Evolutionary conservation across 2,888 invertebrate species (phyloP).

Genomic region (Pseudococcus viburni): DNA sequence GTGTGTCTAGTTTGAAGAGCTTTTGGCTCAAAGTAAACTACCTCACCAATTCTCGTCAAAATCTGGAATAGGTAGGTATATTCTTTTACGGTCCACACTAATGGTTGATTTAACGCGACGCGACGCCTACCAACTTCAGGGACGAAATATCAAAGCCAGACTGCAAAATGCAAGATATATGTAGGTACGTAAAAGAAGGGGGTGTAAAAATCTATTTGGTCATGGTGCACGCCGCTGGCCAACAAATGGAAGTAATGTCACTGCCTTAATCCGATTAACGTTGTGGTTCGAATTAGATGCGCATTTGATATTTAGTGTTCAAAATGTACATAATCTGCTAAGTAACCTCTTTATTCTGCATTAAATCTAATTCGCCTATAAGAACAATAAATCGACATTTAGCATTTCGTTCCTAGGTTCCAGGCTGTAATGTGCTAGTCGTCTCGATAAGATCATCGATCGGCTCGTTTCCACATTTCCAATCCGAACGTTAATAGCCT

Average conservation of each 20-base stretch:
- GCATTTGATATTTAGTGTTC: slow-evolving; percentile 46
- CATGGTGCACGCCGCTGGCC: slow-evolving; percentile 9
- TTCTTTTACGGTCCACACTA: too few relatives aligned
- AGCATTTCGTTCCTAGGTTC: background rate
- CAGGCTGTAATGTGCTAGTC: background rate
- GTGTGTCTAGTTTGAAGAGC: too few relatives aligned
- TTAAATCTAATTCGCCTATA: slow-evolving; percentile 56
- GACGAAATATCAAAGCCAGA: background rate
- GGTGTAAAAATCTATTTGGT: slow-evolving; percentile 40
- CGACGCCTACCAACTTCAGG: background rate
- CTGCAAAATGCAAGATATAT: background rate
- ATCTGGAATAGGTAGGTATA: too few relatives aligned
- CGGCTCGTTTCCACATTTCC: background rate
- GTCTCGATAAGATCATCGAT: background rate
- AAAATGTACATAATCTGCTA: slow-evolving; percentile 34
- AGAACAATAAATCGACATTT: slow-evolving; percentile 43
- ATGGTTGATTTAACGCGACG: background rate
- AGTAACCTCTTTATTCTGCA: slow-evolving; percentile 33
- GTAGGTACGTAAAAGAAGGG: background rate
- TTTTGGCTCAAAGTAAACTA: too few relatives aligned
- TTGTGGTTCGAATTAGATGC: slow-evolving; percentile 51
- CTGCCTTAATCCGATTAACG: slow-evolving; percentile 42
- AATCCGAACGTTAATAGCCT: background rate
- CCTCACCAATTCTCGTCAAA: too few relatives aligned
- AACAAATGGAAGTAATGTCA: slow-evolving; percentile 48